phyloP scores from a whole-genome alignment of 2,797 vertebrate genomes.

The Ptychobarbus kaznakovi region DNA sequence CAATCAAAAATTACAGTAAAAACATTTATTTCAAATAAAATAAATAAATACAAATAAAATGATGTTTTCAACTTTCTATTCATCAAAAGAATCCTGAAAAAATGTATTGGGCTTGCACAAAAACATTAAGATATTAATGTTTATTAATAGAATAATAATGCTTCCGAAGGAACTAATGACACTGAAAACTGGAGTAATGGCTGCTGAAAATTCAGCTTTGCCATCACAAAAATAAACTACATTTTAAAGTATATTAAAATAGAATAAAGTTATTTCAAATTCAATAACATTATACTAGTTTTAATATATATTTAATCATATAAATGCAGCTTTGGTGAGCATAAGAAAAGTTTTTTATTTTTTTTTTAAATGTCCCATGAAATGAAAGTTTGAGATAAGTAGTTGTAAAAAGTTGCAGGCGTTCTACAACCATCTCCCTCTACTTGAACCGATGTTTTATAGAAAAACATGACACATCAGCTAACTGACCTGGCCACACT shows the following conservation, averaged over 20 bases:
- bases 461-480: background rate
- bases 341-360: background rate
- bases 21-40: background rate
- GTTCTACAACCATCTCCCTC: background rate
- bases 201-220: background rate
- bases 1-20: background rate
- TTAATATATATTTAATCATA: background rate
- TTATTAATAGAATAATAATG: background rate
- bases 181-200: background rate
- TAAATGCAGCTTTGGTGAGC: background rate
- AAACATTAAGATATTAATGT: background rate
- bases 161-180: background rate
- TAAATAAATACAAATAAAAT: background rate
- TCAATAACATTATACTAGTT: background rate
- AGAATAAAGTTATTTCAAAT: background rate
- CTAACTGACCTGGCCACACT: constrained; percentile 74
- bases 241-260: background rate
- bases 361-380: too few relatives aligned
- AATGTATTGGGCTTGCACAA: background rate
- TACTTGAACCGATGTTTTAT: background rate
- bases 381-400: too few relatives aligned
- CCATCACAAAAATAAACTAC: background rate
- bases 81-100: background rate
- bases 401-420: too few relatives aligned
- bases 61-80: background rate